These are phyloP conservation scores for Epinephelus lanceolatus DNA, from an alignment of 2,113 vertebrate genomes.

Conservation along the genomic window DNA sequence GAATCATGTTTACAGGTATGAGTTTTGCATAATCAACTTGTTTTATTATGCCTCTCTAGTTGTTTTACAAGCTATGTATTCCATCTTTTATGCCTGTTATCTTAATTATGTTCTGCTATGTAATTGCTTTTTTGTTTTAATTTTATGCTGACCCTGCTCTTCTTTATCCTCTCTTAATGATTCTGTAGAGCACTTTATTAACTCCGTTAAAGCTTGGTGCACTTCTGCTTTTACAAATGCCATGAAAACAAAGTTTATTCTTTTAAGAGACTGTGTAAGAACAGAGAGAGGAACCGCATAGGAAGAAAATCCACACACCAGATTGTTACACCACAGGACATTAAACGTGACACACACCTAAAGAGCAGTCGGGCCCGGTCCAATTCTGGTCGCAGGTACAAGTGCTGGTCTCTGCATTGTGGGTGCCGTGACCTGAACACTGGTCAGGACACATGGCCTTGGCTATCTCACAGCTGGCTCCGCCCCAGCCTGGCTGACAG, in stretches of 20 bases:
- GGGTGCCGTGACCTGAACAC: constrained; percentile 96
- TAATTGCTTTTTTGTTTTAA: constrained; percentile 37
- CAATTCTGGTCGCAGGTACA: constrained; percentile 95
- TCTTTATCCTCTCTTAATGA: constrained; percentile 16
- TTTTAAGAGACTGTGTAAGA: neutral
- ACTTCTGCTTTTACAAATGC: neutral
- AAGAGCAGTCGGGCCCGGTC: constrained; percentile 96
- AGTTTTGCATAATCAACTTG: neutral
- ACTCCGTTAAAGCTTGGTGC: neutral
- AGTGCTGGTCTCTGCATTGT: constrained; percentile 90
- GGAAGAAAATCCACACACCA: neutral
- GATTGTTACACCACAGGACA: neutral
- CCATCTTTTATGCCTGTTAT: neutral
- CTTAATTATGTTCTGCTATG: constrained; percentile 23
- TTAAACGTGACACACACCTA: constrained; percentile 83
- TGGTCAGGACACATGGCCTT: constrained; percentile 98
- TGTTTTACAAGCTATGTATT: constrained; percentile 17
- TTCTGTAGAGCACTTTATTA: constrained; percentile 1
- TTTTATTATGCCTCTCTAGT: constrained; percentile 4
- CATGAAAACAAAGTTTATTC: neutral
- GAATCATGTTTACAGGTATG: constrained; percentile 18
- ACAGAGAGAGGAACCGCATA: neutral
- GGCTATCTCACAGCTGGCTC: constrained; percentile 93
- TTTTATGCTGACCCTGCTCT: constrained; percentile 9
- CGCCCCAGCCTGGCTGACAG: constrained; percentile 95